These are phyloP conservation scores for Lycaon pictus DNA, from an alignment of 2,113 vertebrate genomes.

Conservation along the genomic window DNA sequence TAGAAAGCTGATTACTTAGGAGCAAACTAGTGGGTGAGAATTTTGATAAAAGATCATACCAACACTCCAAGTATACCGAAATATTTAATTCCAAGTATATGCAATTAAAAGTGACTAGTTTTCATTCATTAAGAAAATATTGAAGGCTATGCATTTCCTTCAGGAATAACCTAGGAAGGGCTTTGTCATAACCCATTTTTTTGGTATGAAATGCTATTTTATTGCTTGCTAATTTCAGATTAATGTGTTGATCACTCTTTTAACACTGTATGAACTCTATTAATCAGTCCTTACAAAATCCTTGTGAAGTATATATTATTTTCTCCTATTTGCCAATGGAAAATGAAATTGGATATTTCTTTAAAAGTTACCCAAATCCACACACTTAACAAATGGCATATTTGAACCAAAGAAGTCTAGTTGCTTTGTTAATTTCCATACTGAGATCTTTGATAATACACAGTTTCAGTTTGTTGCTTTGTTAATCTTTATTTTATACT, in stretches of 20 bases:
- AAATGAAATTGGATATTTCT: neutral
- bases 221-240: neutral
- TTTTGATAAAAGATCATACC: conserved; percentile 10
- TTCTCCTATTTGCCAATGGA: neutral
- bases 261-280: neutral
- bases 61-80: neutral
- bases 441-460: neutral
- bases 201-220: neutral
- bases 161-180: neutral
- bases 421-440: neutral
- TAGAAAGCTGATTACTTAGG: neutral
- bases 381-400: neutral
- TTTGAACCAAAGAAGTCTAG: neutral
- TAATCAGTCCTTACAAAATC: neutral
- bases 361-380: neutral
- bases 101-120: neutral
- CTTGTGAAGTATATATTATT: neutral
- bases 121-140: neutral
- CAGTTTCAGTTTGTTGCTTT: neutral
- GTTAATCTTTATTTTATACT: neutral
- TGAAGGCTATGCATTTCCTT: neutral
- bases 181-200: neutral
- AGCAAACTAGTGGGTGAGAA: neutral
- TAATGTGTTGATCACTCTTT: neutral
- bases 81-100: conserved; percentile 15